Percentiles rank a stretch among this genome's conserved stretches.
phyloP scores from a whole-genome alignment of 2,888 invertebrate genomes.

The Gastracanthus pulcherrimus region DNA sequence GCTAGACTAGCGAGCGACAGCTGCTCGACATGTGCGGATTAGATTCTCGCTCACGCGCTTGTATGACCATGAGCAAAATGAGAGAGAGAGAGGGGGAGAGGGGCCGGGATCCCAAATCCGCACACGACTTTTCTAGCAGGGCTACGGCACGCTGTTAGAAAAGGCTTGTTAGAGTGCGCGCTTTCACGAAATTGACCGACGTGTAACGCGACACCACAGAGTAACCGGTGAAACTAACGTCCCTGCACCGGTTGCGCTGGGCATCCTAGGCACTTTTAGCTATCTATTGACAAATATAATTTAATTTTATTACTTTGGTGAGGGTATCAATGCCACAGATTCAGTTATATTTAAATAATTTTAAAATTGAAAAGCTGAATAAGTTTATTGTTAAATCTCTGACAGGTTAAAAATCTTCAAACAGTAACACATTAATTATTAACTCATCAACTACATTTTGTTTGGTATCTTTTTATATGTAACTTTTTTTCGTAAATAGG shows the following conservation, averaged over 20 bases:
- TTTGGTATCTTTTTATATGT: no score
- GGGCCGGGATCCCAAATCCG: slow-evolving; percentile 57
- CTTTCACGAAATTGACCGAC: slow-evolving; percentile 2
- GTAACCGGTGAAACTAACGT: slow-evolving; percentile 1
- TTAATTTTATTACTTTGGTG: not conserved
- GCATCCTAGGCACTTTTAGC: not conserved
- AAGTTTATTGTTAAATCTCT: no score
- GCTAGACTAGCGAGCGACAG: slow-evolving; percentile 65
- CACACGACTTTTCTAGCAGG: not conserved
- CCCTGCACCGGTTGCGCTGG: not conserved
- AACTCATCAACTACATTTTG: no score
- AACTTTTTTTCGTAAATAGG: no score
- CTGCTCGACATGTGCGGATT: slow-evolving; percentile 74
- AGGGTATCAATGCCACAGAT: no score
- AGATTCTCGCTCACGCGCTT: slow-evolving; percentile 65
- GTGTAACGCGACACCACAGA: slow-evolving; percentile 17
- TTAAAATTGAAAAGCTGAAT: no score
- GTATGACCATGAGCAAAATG: not conserved
- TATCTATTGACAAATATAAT: not conserved
- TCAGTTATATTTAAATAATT: no score
- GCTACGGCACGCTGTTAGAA: not conserved
- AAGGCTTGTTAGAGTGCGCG: slow-evolving; percentile 2
- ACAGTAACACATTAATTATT: no score
- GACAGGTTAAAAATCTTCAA: no score
- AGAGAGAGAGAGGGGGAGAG: not conserved